Base-by-base conservation (phyloP, 2,113 vertebrate species). In the Epinephelus moara region DNA sequence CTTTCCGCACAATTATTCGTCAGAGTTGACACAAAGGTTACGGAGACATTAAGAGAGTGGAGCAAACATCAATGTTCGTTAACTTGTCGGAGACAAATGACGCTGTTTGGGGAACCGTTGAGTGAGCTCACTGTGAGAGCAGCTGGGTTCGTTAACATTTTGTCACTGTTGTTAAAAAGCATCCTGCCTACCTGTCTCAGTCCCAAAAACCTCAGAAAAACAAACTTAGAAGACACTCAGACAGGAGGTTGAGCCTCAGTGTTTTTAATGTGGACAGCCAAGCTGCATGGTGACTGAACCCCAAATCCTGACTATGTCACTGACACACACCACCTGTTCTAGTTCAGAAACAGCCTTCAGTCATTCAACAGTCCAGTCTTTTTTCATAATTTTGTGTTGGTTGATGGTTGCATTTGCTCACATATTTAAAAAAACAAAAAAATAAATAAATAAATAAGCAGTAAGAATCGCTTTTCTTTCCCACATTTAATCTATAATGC, bases 21-120 rank as follows among this genome's bases (percentile, higher is more conserved):
- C 80, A 25, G 69, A 60, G 66, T 57, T 70, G 83, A 78, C 81
- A 81, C 62, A 77, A 80, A 75, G 75, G 86, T 82, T 70, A 78
- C 21, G 0, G 61, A 63, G 76, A 42, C 73, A 61, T 77, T 86
- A 68, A 53, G 27, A 42, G 37, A 80, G 52, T 4, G 52, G 56
- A 37, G 47, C 42, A 50, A 60, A 62, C 79, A 40, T 76, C 62
- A 9, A 56, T 77, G 84, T 53, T 73, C 6, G 63, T 86, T 84
- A 73, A 73, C 52, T 42, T 10, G 70, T 59, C 55, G 11, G 69
- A 63, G 73, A 85, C 72, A 70, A 85, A 77, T 25, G 67, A 33
- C 13, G 2, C 50, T 17, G 45, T 49, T 61, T 53, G 45, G 37
- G 49, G 23, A 83, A 25, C 47, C 27, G 2, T 18, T 23, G 66